Conservation (phyloP, 1,140 invertebrate genomes). For the Drosophila tani region DNA sequence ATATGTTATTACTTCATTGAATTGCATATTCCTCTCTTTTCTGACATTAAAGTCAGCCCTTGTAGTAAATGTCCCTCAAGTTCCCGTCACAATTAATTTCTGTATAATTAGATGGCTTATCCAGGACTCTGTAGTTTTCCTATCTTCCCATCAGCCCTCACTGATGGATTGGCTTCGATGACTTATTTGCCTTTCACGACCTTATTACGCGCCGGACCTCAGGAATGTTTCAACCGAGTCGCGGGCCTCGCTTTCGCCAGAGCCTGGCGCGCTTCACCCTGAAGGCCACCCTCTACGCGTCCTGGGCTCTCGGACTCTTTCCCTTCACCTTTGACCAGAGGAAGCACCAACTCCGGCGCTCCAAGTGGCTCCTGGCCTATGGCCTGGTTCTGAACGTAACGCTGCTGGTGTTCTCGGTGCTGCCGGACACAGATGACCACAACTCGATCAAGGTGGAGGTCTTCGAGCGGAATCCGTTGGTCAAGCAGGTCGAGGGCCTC, state of each 20-base stretch:
- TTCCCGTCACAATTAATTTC: not conserved
- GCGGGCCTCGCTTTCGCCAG: slow-evolving; percentile 22
- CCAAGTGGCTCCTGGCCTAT: slow-evolving; percentile 55
- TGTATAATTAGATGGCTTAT: slow-evolving; percentile 12
- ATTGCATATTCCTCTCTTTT: too few relatives aligned
- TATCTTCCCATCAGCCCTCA: not conserved
- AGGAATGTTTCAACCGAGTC: slow-evolving; percentile 31
- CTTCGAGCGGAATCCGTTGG: slow-evolving; percentile 26
- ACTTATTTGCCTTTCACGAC: not conserved
- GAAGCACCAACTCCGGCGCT: slow-evolving; percentile 25
- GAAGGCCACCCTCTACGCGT: slow-evolving; percentile 34
- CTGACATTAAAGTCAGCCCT: not conserved
- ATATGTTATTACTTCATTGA: too few relatives aligned
- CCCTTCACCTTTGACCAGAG: slow-evolving; percentile 39
- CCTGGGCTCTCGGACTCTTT: slow-evolving; percentile 52
- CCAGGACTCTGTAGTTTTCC: not conserved
- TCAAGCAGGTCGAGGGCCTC: not conserved
- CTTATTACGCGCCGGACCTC: not conserved
- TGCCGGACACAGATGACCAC: slow-evolving; percentile 7
- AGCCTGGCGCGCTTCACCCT: slow-evolving; percentile 34
- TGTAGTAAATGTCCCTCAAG: not conserved
- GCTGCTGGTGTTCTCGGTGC: not conserved
- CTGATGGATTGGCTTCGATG: not conserved
- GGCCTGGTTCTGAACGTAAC: slow-evolving; percentile 37
- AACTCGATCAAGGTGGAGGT: slow-evolving; percentile 19